Evolutionary conservation across 2,888 invertebrate genomes (phyloP), one percentile per base, ranked within the genome.

Genomic region (Hermaeophaga mercurialis): DNA sequence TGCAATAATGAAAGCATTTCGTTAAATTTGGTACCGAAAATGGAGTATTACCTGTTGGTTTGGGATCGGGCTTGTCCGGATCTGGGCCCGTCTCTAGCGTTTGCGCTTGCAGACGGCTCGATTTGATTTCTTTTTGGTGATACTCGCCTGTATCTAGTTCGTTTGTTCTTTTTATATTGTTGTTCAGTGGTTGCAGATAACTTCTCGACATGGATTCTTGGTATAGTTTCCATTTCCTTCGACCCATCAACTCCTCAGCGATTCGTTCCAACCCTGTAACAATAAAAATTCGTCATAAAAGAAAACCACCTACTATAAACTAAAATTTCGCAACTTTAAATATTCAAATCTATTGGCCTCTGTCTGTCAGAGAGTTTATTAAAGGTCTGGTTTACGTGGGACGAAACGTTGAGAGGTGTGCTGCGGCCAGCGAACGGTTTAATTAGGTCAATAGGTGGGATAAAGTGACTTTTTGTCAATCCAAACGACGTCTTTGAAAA

Each of bases 231-330:
- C 93, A 93, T 92, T 89, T 91, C 89, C 91, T 89, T 85, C 91
- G 90, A 85, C 92, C 93, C 93, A 93, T 92, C 87, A 92, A 91
- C 90, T 92, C 92, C 85, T 93, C 92, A 85, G 92, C 92, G 85
- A 93, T 90, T 84, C 91, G 89, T 90, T 93, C 92, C 90, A 93
- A 87, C 87, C 92, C 93, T 93, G 81, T 53, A 69, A 66, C 38
- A 56, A 54, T 8, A 26, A 26, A 4, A 26, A 26, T 8, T 28
- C n/a, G n/a, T n/a, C n/a, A n/a, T n/a, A n/a, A n/a, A n/a, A n/a
- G 8, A 24, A 24, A 24, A 6, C 4, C 24, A 6, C 24, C 24
- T 24, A 24, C 24, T 24, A 6, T 24, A 8, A 6, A 6, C 24
- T 24, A 24, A 4, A 24, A 24, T 6, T 24, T 6, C 4, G 24